These are phyloP conservation scores for Coryphaenoides rupestris DNA, from an alignment of 2,113 vertebrate species.

Conservation along the genomic window DNA sequence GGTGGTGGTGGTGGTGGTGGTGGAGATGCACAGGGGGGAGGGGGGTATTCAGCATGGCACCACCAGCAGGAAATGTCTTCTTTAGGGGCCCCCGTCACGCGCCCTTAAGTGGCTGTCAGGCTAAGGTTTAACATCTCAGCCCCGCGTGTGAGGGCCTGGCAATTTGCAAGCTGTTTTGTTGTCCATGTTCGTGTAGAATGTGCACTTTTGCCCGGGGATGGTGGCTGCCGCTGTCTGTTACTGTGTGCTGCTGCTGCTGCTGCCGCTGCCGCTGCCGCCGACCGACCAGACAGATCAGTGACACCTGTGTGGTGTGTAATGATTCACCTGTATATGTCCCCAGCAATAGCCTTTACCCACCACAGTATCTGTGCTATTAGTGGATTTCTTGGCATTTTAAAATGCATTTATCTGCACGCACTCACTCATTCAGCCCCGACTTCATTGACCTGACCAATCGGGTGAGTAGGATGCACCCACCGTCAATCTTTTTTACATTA, in stretches of 20 bases:
- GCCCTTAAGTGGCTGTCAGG: slow-evolving; percentile 32
- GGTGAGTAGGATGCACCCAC: no score
- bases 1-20: not conserved
- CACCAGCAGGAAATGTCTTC: slow-evolving; percentile 60
- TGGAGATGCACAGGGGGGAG: no score
- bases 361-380: no score
- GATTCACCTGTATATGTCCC: slow-evolving; percentile 9
- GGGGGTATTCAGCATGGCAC: slow-evolving; percentile 39
- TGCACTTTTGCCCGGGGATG: not conserved
- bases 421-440: no score
- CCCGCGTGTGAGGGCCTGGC: slow-evolving; percentile 27
- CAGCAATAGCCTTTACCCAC: not conserved
- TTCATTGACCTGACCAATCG: no score
- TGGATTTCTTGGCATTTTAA: no score
- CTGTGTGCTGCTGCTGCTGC: not conserved
- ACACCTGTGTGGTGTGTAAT: slow-evolving; percentile 1
- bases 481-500: no score
- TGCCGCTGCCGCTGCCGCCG: no score
- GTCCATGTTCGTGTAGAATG: not conserved
- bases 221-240: no score
- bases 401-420: no score
- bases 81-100: slow-evolving; percentile 53
- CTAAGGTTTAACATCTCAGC: slow-evolving; percentile 30
- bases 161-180: slow-evolving; percentile 15
- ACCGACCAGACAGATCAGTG: not conserved